A percentile compares a stretch with the other conserved stretches of the same genome.
phyloP scores from a whole-genome alignment of 2,888 invertebrate genomes.

The Eremobia ochroleuca region DNA sequence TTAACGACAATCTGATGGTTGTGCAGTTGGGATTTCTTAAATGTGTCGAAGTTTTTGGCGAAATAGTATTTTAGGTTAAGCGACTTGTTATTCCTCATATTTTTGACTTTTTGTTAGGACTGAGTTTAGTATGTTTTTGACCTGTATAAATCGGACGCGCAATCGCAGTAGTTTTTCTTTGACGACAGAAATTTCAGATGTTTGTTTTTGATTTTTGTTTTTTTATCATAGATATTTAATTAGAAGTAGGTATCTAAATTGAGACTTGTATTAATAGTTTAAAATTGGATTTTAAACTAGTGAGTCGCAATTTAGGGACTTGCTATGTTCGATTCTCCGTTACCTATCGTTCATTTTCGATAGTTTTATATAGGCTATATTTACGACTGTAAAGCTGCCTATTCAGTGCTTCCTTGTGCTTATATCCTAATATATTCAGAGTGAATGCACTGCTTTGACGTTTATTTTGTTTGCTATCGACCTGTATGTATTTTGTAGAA shows the following conservation, averaged over 20 bases:
- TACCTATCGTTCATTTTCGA: background rate
- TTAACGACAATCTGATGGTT: conserved; percentile 41
- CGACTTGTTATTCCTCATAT: conserved; percentile 28
- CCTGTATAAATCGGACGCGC: conserved; percentile 61
- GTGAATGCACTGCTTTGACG: conserved; percentile 79
- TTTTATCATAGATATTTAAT: conserved; percentile 9
- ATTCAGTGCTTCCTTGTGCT: conserved; percentile 85
- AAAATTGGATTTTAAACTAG: conserved; percentile 58
- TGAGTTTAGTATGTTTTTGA: conserved; percentile 58
- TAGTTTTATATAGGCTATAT: conserved; percentile 71
- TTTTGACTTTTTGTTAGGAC: conserved; percentile 52
- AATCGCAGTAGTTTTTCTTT: conserved; percentile 53
- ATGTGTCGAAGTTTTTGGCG: conserved; percentile 36
- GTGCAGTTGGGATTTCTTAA: conserved; percentile 25
- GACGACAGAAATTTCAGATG: conserved; percentile 26
- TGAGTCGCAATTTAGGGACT: conserved; percentile 15
- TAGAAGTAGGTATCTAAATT: conserved; percentile 15
- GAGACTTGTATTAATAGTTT: conserved; percentile 16
- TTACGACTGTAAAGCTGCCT: conserved; percentile 83
- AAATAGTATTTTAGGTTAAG: conserved; percentile 59
- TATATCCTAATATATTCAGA: conserved; percentile 88
- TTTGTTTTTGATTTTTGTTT: conserved; percentile 17
- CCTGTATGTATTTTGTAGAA: conserved; percentile 51
- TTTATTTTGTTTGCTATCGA: conserved; percentile 29
- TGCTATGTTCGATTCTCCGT: conserved; percentile 29